Evolutionary conservation across 2,888 invertebrate genomes (phyloP).

Genomic region (Ellobium chinense): DNA sequence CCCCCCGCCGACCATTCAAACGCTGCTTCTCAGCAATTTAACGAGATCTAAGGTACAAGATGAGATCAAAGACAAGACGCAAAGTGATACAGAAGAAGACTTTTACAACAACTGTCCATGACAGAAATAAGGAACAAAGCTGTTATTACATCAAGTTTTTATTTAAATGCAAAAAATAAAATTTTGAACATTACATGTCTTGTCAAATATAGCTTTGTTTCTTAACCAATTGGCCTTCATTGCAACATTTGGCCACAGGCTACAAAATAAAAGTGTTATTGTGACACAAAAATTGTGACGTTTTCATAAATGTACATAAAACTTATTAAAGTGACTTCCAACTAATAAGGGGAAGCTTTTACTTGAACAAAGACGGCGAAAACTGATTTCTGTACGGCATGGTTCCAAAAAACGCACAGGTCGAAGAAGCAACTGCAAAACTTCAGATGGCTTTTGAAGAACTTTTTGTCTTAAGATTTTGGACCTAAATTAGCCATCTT

Average conservation of each 20-base stretch:
- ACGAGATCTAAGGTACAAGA: no score
- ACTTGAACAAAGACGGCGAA: neutral
- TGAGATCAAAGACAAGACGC: no score
- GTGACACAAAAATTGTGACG: neutral
- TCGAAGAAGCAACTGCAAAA: neutral
- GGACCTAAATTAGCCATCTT: neutral
- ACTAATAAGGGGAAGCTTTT: neutral
- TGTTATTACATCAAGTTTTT: slow-evolving; percentile 41
- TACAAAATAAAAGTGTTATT: neutral
- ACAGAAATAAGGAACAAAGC: no score
- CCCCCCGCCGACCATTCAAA: no score
- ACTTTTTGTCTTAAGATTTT: neutral
- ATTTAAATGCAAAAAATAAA: slow-evolving; percentile 46
- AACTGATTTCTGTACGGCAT: neutral
- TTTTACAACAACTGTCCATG: no score
- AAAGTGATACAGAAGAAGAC: no score
- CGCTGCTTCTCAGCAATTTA: no score
- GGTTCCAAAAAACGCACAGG: neutral
- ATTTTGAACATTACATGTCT: slow-evolving; percentile 42
- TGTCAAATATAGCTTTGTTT: slow-evolving; percentile 25
- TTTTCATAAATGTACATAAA: neutral
- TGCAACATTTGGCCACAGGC: slow-evolving; percentile 24
- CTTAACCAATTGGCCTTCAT: neutral
- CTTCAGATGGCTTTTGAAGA: neutral
- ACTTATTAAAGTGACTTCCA: neutral